Percentiles rank a stretch among this genome's conserved stretches.
Conservation (phyloP, 2,888 invertebrate genomes). For the Allacma fusca region DNA sequence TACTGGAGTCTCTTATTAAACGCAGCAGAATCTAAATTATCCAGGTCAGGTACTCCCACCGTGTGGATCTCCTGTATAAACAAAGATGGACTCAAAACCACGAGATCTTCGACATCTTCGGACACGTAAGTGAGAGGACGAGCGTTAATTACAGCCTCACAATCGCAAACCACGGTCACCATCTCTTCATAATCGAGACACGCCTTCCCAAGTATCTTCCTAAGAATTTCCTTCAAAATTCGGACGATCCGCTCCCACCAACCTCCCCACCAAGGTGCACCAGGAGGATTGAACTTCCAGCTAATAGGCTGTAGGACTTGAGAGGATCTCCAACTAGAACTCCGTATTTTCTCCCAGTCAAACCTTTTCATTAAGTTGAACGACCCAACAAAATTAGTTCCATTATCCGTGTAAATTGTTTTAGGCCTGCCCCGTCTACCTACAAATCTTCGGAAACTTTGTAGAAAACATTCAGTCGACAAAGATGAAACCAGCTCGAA, state of each 20-base stretch:
- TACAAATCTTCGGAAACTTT: constrained; percentile 62
- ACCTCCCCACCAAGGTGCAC: constrained; percentile 40
- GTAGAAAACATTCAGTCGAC: constrained; percentile 62
- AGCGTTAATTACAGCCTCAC: constrained; percentile 62
- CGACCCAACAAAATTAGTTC: constrained; percentile 53
- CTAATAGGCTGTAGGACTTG: constrained; percentile 17
- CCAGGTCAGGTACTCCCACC: constrained; percentile 16
- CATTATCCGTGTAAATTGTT: constrained; percentile 58
- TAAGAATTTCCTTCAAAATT: constrained; percentile 49
- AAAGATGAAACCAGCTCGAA: constrained; percentile 63
- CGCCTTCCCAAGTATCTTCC: background rate
- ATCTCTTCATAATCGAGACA: constrained; percentile 36
- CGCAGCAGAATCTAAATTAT: background rate
- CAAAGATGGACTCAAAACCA: constrained; percentile 57
- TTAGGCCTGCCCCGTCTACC: constrained; percentile 62
- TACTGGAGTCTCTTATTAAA: constrained; percentile 51
- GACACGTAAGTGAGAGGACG: constrained; percentile 61
- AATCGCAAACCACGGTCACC: constrained; percentile 46
- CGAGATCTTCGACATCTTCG: constrained; percentile 57
- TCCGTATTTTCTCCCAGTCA: constrained; percentile 23
- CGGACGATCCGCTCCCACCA: constrained; percentile 53
- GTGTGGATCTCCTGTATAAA: constrained; percentile 5
- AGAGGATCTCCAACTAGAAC: constrained; percentile 25
- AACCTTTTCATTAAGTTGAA: background rate
- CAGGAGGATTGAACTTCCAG: constrained; percentile 29